Base-by-base conservation (phyloP, 1,140 invertebrate species). In the Solen grandis region DNA sequence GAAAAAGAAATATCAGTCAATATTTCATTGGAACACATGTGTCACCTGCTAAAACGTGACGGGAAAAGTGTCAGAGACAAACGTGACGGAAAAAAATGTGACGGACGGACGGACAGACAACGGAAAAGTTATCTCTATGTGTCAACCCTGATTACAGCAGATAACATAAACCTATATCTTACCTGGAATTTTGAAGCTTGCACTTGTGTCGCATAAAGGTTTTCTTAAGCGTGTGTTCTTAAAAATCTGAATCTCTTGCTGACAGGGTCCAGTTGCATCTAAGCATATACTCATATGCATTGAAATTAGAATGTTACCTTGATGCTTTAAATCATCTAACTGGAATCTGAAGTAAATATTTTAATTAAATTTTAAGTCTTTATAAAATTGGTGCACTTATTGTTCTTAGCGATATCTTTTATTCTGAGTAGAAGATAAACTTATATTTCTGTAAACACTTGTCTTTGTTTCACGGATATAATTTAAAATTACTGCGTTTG, bases 221-320 rank as follows among this genome's bases (percentile, higher is more conserved):
- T 77, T 77, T 35, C 13, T 8, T 19, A 77, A 50, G 65, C 55
- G 54, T 41, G 54, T 59, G 22, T 77, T 77, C 57, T 66, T 68
- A 5, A 77, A 68, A 8, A 77, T 27, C 13, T 29, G 1, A 14
- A 83, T 36, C 13, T 19, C 52, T 19, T 70, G n/a, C 13, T 52
- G 5, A 68, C 81, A 83, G 16, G 41, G 10, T 50, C 33, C 19
- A 38, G 73, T 54, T n/a, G 54, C 38, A 50, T 52, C 60, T 5
- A 63, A 76, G 50, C 82, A 84, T 25, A 81, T 41, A 29, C 55
- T 72, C 2, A 84, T 8, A 14, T 76, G 63, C 16, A 84, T 13
- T 31, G n/a, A 63, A 8, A 84, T 60, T 13, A 81, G 31, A 29
- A 76, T 73, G 5, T 68, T 60, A 13, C 66, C 68, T 50, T 76